Conservation (phyloP, 2,888 invertebrate genomes). For the Drosophila suboccidentalis region DNA sequence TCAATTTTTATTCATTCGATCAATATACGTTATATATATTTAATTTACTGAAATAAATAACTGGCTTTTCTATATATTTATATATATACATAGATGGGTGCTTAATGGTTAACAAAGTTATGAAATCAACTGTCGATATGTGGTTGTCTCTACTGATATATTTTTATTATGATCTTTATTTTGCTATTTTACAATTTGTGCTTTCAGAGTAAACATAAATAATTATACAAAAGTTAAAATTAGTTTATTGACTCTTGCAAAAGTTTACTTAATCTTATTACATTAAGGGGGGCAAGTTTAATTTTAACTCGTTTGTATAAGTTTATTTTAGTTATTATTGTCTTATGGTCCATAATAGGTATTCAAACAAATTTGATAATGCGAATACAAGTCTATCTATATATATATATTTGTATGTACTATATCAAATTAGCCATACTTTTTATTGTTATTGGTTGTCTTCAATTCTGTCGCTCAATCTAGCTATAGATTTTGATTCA, state of each 20-base stretch:
- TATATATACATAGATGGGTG: conserved; percentile 14
- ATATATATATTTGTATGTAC: neutral
- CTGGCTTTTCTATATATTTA: neutral
- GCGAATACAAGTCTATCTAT: conserved; percentile 15
- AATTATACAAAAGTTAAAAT: neutral
- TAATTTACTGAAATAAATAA: neutral
- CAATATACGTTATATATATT: conserved; percentile 6
- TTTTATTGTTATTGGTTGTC: conserved; percentile 12
- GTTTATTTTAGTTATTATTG: conserved; percentile 20
- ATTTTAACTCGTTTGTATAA: conserved; percentile 1
- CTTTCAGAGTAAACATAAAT: neutral
- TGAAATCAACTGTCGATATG: conserved; percentile 25
- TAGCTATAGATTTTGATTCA: neutral
- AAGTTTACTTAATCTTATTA: neutral
- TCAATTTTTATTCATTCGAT: conserved; percentile 15
- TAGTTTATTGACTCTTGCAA: neutral
- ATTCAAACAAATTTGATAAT: conserved; percentile 10
- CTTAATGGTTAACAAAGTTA: conserved; percentile 8
- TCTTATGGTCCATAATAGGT: conserved; percentile 20
- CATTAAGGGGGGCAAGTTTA: conserved; percentile 4
- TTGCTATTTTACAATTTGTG: conserved; percentile 12
- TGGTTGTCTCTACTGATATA: conserved; percentile 14
- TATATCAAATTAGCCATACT: conserved; percentile 1
- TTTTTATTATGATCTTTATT: neutral
- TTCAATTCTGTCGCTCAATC: neutral